A percentile compares a stretch with the other conserved stretches of the same genome.
Evolutionary conservation across 2,797 vertebrate species (phyloP).

Genomic region (Brotula barbata): DNA sequence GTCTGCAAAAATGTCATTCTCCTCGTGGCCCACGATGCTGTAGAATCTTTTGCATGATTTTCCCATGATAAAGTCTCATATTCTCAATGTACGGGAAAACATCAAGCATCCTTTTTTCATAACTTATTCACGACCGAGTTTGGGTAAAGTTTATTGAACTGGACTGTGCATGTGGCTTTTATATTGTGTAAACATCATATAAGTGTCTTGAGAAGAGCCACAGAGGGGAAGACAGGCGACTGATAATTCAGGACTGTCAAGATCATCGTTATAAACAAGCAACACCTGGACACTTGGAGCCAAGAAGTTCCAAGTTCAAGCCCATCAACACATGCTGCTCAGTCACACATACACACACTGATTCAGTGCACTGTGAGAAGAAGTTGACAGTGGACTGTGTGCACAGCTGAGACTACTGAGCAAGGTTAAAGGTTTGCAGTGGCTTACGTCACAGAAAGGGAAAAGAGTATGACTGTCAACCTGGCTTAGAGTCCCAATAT

Average conservation of each 20-base stretch:
- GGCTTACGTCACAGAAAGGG: constrained; percentile 69
- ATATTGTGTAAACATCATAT: constrained; percentile 7
- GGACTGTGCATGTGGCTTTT: not conserved
- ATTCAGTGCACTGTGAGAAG: constrained; percentile 73
- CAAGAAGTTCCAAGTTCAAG: constrained; percentile 26
- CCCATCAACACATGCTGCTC: constrained; percentile 33
- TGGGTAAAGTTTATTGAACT: constrained; percentile 11
- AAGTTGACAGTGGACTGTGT: constrained; percentile 67
- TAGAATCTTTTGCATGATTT: constrained; percentile 16
- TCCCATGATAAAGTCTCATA: constrained; percentile 11
- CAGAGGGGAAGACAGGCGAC: constrained; percentile 27
- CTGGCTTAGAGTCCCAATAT: constrained; percentile 39
- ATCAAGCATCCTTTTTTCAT: not conserved
- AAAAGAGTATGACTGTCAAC: constrained; percentile 59
- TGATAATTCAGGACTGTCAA: constrained; percentile 55
- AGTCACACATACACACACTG: constrained; percentile 29
- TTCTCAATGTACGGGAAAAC: not conserved
- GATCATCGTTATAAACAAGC: constrained; percentile 47
- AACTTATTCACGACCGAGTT: constrained; percentile 2
- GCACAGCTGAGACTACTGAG: constrained; percentile 75
- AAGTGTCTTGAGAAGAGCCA: constrained; percentile 13
- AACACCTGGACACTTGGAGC: constrained; percentile 34
- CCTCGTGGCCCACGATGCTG: constrained; percentile 32
- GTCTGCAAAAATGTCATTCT: constrained; percentile 58
- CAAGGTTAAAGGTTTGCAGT: constrained; percentile 70